Evolutionary conservation across 2,888 invertebrate genomes (phyloP), one percentile per base, ranked within the genome.

Genomic region (Eucriotettix oculatus): DNA sequence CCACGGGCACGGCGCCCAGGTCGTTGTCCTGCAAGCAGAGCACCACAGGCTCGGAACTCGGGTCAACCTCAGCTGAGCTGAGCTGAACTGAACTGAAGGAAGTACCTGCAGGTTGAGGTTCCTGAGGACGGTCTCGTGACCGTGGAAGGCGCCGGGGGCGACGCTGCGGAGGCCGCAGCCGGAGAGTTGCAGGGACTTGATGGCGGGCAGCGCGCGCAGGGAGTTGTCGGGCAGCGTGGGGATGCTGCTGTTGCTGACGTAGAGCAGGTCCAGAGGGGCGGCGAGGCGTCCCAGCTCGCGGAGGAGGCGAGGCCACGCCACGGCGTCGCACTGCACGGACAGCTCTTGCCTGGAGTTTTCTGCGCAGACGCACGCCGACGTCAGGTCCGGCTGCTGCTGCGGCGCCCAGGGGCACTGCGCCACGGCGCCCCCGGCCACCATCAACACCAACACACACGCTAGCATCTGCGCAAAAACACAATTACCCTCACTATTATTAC

Each of bases 301-400:
- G 66, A 92, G 72, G n/a, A 94, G 78, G 65, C 81, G 78, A 55
- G 80, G 74, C 72, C 89, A 90, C 69, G 90, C 86, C 62, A 91
- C 90, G 78, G 89, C 87, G 75, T 91, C 90, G 74, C 92, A 93
- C 75, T 93, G 92, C 65, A 93, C 87, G 43, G 90, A 90, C 14
- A 93, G 77, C 71, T 91, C 90, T 54, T 87, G 90, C 64, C 90
- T 78, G 74, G 93, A 77, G 72, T 91, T 92, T 72, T 86, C 85
- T 64, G 91, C 90, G 75, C 94, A 94, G 62, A 92, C 82, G 73
- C 94, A 94, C 55, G 89, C 84, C 57, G 87, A 81, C 60, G 71
- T 70, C 16, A 94, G 79, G 62, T 86, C 85, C 56, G 80, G 78
- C 40, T 85, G 78, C 63, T 86, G 83, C 62, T 81, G 79, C 41